Evolutionary conservation across 2,888 invertebrate genomes (phyloP).

Genomic region (Melinopterus prodromus): DNA sequence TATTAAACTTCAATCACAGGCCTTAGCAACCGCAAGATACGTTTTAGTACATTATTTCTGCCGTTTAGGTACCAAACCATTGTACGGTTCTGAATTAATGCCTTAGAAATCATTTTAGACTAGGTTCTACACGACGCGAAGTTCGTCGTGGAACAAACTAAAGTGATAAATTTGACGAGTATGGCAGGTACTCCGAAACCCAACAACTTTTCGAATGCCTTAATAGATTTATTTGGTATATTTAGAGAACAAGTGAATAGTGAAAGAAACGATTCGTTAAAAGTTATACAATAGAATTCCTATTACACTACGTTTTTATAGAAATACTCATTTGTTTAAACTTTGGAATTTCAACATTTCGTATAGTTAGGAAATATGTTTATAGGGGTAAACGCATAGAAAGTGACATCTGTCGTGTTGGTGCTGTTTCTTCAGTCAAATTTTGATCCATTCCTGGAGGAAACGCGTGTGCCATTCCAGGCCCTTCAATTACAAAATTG

Average conservation of each 20-base stretch:
- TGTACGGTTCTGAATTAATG: slow-evolving; percentile 5
- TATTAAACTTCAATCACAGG: slow-evolving; percentile 53
- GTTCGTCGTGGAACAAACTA: slow-evolving; percentile 7
- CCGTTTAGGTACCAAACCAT: slow-evolving; percentile 36
- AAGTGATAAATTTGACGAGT: slow-evolving; percentile 17
- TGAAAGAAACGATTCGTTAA: slow-evolving; percentile 41
- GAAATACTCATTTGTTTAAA: slow-evolving; percentile 39
- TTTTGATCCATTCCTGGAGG: neutral
- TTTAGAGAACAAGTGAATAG: slow-evolving; percentile 37
- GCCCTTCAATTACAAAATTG: too few relatives aligned
- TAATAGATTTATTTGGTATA: slow-evolving; percentile 37
- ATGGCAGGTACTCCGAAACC: slow-evolving; percentile 46
- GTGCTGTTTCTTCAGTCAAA: neutral
- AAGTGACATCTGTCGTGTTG: slow-evolving; percentile 15
- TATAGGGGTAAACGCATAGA: slow-evolving; percentile 8
- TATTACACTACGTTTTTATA: slow-evolving; percentile 49
- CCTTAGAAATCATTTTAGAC: slow-evolving; percentile 7
- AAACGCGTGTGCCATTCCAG: too few relatives aligned
- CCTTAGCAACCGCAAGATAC: slow-evolving; percentile 49
- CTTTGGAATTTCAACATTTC: slow-evolving; percentile 45
- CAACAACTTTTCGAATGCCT: slow-evolving; percentile 38
- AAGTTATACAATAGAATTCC: slow-evolving; percentile 44
- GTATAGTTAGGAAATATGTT: slow-evolving; percentile 31
- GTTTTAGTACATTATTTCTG: slow-evolving; percentile 37
- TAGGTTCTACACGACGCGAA: slow-evolving; percentile 6